Evolutionary conservation across 53 echinoderm and acorn worm species (phyloP), one percentile per base, ranked within the genome.

Genomic region (Echinometra lucunter): DNA sequence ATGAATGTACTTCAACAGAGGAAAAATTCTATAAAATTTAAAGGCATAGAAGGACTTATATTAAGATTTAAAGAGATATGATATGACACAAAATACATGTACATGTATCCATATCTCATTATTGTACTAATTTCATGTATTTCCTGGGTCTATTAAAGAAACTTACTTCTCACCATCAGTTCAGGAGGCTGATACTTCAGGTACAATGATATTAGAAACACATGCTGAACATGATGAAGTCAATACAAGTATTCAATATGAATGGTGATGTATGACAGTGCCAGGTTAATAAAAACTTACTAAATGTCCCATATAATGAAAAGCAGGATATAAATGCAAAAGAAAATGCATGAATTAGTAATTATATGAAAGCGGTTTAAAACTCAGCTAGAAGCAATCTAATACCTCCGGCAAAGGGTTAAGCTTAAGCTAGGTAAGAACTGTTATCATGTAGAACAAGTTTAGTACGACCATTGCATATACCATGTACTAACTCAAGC

Each of bases 271-370:
- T 78, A 35, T 42, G 21, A 35, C 21, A 42, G 78, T 1, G 78
- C 42, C 23, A 78, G 42, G 21, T 78, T 78, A 53, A 45, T 49
- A 28, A 8, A 11, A 49, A 85, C 85, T 85, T 85, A 85, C 85
- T 85, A 85, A 6, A 16, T 45, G 28, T 85, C 85, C 85, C 27
- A n/a, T 47, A 49, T 30, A 85, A 11, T 47, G 85, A 85, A 6
- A 49, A 85, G 85, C 85, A 85, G 30, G 30, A 49, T n/a, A 85
- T 28, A n/a, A 75, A 78, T 53, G 55, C 88, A 90, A 38, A 66
- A 30, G 1, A 53, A 45, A 38, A 40, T 90, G 38, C 58, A 90
- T 60, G 34, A 16, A 60, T 78, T 78, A 78, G 78, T 78, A 78
- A 78, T 78, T 18, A 75, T 32, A 34, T n/a, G 75, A 37, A 75